Evolutionary conservation across 2,888 invertebrate species (phyloP).

Genomic region (Agriopis marginaria): DNA sequence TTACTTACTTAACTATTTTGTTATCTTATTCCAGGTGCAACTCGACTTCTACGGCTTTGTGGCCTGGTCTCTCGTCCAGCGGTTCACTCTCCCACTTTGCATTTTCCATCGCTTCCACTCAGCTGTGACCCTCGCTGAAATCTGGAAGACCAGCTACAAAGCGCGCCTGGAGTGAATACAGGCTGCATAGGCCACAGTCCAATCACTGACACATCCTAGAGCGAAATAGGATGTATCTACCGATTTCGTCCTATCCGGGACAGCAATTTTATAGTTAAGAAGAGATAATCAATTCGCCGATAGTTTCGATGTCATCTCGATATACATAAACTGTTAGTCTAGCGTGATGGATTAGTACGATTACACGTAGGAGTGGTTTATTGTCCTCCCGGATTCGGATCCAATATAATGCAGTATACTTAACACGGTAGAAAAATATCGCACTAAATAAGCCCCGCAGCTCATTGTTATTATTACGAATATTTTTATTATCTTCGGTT

Average conservation of each 20-base stretch:
- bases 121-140: conserved; percentile 97
- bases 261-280: conserved; percentile 79
- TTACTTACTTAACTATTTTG: not conserved
- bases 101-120: conserved; percentile 99
- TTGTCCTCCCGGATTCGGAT: conserved; percentile 59
- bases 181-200: conserved; percentile 57
- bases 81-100: conserved; percentile 96
- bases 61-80: conserved; percentile 97
- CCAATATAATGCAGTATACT: conserved; percentile 17
- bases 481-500: conserved; percentile 51
- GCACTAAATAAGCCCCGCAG: conserved; percentile 57
- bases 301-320: conserved; percentile 72
- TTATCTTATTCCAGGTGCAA: conserved; percentile 86
- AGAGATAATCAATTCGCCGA: conserved; percentile 69
- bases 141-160: conserved; percentile 98
- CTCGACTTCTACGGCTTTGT: conserved; percentile 96
- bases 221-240: conserved; percentile 56
- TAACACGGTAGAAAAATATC: conserved; percentile 49
- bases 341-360: conserved; percentile 68
- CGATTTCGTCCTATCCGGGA: conserved; percentile 81
- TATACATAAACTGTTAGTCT: conserved; percentile 68
- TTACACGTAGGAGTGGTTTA: conserved; percentile 46
- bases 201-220: conserved; percentile 58
- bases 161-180: conserved; percentile 92
- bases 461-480: conserved; percentile 55